These are phyloP conservation scores for Sminthopsis crassicaudata DNA, from an alignment of 2,113 vertebrate species.

Conservation along the genomic window DNA sequence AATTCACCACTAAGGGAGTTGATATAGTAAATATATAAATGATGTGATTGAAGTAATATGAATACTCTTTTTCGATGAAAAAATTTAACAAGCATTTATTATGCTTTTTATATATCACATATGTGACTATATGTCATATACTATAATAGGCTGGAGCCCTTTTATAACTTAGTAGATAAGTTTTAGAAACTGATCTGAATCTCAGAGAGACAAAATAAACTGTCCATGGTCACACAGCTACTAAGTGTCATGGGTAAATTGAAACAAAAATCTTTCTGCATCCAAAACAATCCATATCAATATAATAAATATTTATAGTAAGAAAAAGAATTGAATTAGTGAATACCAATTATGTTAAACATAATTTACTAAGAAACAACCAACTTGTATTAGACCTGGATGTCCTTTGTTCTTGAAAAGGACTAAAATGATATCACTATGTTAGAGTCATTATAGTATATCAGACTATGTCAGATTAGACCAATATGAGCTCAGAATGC, in stretches of 20 bases:
- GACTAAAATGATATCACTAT: too few relatives aligned
- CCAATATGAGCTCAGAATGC: too few relatives aligned
- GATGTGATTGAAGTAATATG: neutral
- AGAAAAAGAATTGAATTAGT: neutral
- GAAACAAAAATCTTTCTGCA: neutral
- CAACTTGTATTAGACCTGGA: neutral
- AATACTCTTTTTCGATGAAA: neutral
- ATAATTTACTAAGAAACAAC: neutral
- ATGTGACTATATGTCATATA: neutral
- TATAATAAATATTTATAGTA: neutral
- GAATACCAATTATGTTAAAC: neutral
- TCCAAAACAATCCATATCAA: neutral
- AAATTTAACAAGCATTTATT: neutral
- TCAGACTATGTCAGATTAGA: too few relatives aligned
- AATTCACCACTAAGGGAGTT: neutral
- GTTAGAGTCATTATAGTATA: too few relatives aligned
- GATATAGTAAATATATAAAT: neutral
- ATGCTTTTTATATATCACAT: neutral
- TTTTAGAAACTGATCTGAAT: neutral
- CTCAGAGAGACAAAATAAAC: neutral
- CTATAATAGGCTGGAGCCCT: neutral
- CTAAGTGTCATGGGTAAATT: neutral
- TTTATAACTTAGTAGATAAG: neutral
- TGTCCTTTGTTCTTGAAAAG: too few relatives aligned
- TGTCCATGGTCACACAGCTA: neutral